These are phyloP conservation scores for Pseudopleuronectes americanus DNA, from an alignment of 2,797 vertebrate species.

Conservation along the genomic window DNA sequence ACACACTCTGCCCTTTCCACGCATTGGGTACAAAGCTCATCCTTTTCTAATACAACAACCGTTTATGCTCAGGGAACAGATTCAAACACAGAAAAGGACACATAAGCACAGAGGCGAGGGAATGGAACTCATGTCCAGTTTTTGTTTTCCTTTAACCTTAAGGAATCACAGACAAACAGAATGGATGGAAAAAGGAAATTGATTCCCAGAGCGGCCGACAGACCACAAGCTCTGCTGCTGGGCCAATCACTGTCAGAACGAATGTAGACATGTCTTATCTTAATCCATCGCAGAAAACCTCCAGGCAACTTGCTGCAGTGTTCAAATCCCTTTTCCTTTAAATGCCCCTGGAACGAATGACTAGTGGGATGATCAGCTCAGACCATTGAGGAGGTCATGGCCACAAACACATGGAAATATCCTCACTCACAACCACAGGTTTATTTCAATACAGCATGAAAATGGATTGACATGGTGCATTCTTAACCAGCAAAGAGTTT, in stretches of 20 bases:
- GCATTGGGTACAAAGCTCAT: constrained; percentile 6
- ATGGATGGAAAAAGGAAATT: constrained; percentile 9
- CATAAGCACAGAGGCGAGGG: constrained; percentile 9
- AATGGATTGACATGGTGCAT: neutral
- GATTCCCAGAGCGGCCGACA: constrained; percentile 20
- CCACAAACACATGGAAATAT: constrained; percentile 23
- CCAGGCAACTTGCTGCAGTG: constrained; percentile 38
- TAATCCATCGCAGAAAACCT: constrained; percentile 58
- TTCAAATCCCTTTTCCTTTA: constrained; percentile 54
- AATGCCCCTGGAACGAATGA: constrained; percentile 40
- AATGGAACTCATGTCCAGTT: constrained; percentile 11
- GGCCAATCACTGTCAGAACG: constrained; percentile 64
- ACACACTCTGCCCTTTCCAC: constrained; percentile 11
- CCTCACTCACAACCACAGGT: neutral
- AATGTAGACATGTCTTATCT: constrained; percentile 70
- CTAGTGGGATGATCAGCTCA: neutral
- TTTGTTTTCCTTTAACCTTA: constrained; percentile 36
- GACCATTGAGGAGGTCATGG: constrained; percentile 3
- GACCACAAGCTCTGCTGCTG: constrained; percentile 51
- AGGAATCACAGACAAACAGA: constrained; percentile 52
- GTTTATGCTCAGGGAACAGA: constrained; percentile 1
- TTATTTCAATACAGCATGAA: neutral
- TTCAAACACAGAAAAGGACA: constrained; percentile 1
- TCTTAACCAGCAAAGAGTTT: neutral
- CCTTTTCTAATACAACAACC: neutral